A percentile compares a stretch with the other conserved stretches of the same genome.
Conservation (phyloP, 2,113 vertebrate genomes). For the Corydoras maculifer region DNA sequence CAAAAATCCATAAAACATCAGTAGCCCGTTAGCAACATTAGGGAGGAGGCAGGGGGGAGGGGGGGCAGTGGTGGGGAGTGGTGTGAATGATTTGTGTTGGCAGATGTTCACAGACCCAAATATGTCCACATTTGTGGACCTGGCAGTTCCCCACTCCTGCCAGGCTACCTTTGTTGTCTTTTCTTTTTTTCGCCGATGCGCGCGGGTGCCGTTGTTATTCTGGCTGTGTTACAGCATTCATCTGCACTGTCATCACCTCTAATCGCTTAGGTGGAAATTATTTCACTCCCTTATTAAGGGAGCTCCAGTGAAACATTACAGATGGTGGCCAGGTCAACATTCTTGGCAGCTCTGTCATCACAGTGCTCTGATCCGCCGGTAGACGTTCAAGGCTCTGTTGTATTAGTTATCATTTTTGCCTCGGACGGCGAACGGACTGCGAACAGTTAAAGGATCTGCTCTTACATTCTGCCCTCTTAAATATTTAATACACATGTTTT, state of each 20-base stretch:
- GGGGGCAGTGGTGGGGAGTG: background rate
- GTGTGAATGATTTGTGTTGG: slow-evolving; percentile 73
- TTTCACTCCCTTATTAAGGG: slow-evolving; percentile 59
- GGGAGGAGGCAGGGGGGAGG: background rate
- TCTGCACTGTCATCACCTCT: slow-evolving; percentile 60
- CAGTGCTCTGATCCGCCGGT: slow-evolving; percentile 47
- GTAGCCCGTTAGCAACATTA: slow-evolving; percentile 10
- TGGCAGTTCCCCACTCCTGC: slow-evolving; percentile 61
- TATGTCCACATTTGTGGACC: slow-evolving; percentile 78
- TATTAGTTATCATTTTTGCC: slow-evolving; percentile 42
- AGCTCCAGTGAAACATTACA: slow-evolving; percentile 63
- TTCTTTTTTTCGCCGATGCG: slow-evolving; percentile 61
- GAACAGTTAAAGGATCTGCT: slow-evolving; percentile 4
- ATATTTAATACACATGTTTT: too few relatives aligned
- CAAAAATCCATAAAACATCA: too few relatives aligned
- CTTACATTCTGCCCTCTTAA: too few relatives aligned
- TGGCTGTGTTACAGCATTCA: slow-evolving; percentile 65
- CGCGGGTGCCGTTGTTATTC: slow-evolving; percentile 58
- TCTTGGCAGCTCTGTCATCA: slow-evolving; percentile 64
- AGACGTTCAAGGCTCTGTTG: slow-evolving; percentile 52
- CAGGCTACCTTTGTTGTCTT: slow-evolving; percentile 47
- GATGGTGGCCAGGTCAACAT: slow-evolving; percentile 58
- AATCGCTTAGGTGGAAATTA: slow-evolving; percentile 55
- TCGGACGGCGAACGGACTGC: slow-evolving; percentile 48
- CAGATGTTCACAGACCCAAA: slow-evolving; percentile 78